A percentile compares a stretch with the other conserved stretches of the same genome.
These are phyloP conservation scores for Schizaphis graminum DNA, from an alignment of 2,888 invertebrate genomes.

Conservation along the genomic window DNA sequence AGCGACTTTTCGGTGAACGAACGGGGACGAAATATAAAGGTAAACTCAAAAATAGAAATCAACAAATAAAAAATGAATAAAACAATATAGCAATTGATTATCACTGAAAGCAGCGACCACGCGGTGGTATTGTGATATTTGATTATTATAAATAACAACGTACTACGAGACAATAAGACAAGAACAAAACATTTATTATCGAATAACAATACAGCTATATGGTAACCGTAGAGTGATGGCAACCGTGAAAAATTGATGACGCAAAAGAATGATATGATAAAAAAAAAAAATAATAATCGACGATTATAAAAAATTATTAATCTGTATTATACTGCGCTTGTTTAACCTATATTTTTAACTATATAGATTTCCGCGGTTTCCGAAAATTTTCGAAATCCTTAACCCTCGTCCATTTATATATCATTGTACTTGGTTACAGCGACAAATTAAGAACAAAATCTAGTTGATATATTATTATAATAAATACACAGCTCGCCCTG, in stretches of 20 bases:
- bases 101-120: background rate
- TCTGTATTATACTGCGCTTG: background rate
- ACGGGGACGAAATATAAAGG: background rate
- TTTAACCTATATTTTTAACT: no score
- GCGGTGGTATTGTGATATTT: background rate
- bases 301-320: background rate
- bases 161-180: background rate
- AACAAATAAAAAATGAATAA: background rate
- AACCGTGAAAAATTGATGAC: background rate
- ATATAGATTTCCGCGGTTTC: background rate
- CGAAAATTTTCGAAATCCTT: background rate
- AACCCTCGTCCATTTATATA: background rate
- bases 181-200: background rate
- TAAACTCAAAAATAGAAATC: background rate
- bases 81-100: background rate
- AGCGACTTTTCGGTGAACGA: background rate
- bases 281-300: background rate
- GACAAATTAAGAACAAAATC: background rate
- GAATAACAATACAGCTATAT: background rate
- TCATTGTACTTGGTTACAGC: background rate
- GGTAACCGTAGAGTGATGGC: no score
- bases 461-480: background rate
- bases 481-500: background rate
- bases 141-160: background rate
- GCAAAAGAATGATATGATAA: background rate